phyloP scores from a whole-genome alignment of 2,113 vertebrate species.

The Menura novaehollandiae region DNA sequence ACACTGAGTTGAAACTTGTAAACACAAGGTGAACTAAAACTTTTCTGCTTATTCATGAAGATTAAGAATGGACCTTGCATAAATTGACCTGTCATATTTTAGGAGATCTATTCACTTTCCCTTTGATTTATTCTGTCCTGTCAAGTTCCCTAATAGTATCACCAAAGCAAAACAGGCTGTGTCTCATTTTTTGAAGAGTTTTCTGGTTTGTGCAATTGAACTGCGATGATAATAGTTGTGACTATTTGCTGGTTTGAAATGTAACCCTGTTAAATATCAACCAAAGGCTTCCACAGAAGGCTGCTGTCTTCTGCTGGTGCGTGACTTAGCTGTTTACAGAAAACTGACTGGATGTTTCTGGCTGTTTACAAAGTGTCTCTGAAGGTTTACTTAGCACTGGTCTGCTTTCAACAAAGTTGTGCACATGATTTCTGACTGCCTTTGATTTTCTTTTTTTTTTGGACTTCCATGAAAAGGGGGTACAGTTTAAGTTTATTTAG shows the following conservation, averaged over 20 bases:
- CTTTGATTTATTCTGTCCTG: neutral
- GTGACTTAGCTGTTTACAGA: slow-evolving; percentile 56
- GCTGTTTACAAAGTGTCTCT: slow-evolving; percentile 59
- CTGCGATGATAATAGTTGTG: neutral
- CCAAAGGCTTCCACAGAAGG: neutral
- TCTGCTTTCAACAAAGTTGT: slow-evolving; percentile 28
- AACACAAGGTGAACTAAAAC: neutral
- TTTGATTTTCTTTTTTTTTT: neutral
- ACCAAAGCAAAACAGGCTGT: neutral
- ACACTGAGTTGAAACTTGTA: neutral
- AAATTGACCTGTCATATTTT: neutral
- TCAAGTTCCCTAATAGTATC: neutral
- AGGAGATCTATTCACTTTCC: neutral
- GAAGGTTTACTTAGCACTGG: slow-evolving; percentile 56
- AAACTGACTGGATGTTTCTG: slow-evolving; percentile 42
- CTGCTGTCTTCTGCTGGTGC: neutral
- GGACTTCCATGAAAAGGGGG: neutral
- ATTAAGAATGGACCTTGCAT: neutral
- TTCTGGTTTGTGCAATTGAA: neutral
- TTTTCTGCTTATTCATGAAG: neutral
- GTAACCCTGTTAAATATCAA: slow-evolving; percentile 36
- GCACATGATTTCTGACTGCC: neutral
- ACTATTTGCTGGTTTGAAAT: neutral
- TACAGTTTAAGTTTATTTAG: neutral
- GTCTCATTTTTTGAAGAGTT: neutral